Base-by-base conservation (phyloP, 2,888 invertebrate species). In the Chymomyza procnemis region DNA sequence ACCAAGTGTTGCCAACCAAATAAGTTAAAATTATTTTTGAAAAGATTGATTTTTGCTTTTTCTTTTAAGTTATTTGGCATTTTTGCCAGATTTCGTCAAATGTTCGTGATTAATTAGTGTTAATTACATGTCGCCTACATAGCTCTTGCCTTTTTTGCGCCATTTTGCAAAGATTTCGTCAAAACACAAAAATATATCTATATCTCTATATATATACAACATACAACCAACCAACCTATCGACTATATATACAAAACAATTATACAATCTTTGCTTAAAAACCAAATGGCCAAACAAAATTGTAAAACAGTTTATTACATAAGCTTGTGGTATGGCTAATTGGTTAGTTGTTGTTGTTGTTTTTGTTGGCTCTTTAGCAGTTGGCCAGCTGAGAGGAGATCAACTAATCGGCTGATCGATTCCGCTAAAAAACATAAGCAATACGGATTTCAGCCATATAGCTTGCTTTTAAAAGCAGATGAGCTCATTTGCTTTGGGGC, bases 31-130 rank as follows among this genome's bases (percentile, higher is more conserved):
- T 52, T 54, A 54, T 46, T 8, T 30, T 34, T n/a, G n/a, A 16
- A 62, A 22, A 57, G 61, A 69, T 69, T 73, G 74, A 70, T 74
- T 74, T 65, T 30, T 50, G 34, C 2, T 26, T 46, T 26, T 72
- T 47, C 54, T 26, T 59, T 30, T 34, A 58, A 1, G n/a, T 59
- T 64, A 55, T 41, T 46, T 19, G 1, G 3, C 14, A 19, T 67
- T 66, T 81, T 69, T 67, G 78, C 63, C 59, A 71, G 62, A 76
- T 81, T 81, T 78, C 72, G 71, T 61, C 65, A 70, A 75, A 76
- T 74, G 19, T 69, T 66, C 9, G 74, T 77, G 79, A 89, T 88
- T 87, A 89, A 89, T 89, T 88, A 83, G 79, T 78, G 79, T 86
- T 89, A 88, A 89, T 88, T 88, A 80, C 83, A 77, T 77, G 78